Evolutionary conservation across 2,797 vertebrate species (phyloP).

Genomic region (Meriones psammophilus): DNA sequence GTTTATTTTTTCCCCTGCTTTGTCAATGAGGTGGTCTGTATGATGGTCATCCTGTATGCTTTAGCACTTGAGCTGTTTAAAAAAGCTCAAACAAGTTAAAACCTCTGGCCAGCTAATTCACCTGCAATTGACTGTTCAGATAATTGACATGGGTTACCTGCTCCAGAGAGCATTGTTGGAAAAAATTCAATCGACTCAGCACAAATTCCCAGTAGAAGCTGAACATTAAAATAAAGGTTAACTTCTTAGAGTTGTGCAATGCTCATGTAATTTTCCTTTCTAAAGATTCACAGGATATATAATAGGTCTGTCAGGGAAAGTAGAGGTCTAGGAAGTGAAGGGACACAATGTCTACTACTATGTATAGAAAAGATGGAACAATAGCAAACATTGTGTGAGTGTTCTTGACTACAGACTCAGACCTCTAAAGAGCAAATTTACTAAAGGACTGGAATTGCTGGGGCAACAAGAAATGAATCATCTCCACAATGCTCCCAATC

Average conservation of each 20-base stretch:
- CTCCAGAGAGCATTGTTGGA: slow-evolving; percentile 59
- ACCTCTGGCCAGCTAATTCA: slow-evolving; percentile 49
- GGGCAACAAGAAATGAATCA: background rate
- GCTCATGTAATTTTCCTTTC: slow-evolving; percentile 29
- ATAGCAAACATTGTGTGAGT: background rate
- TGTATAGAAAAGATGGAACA: background rate
- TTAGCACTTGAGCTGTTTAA: slow-evolving; percentile 39
- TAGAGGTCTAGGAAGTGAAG: background rate
- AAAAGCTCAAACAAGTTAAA: slow-evolving; percentile 54
- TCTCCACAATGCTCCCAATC: background rate
- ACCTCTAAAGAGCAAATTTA: background rate
- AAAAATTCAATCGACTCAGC: slow-evolving; percentile 32
- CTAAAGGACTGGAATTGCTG: background rate
- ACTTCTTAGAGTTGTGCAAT: slow-evolving; percentile 48
- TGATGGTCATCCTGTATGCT: background rate
- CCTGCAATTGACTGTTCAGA: slow-evolving; percentile 49
- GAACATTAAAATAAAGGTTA: slow-evolving; percentile 53
- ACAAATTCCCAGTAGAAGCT: slow-evolving; percentile 53
- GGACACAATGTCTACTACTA: background rate
- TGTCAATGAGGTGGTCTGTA: slow-evolving; percentile 24
- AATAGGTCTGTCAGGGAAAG: background rate
- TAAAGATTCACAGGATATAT: background rate
- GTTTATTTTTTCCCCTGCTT: background rate
- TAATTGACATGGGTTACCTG: slow-evolving; percentile 52
- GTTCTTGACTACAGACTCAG: background rate